phyloP scores from a whole-genome alignment of 2,113 vertebrate species.

The Fregata magnificens region DNA sequence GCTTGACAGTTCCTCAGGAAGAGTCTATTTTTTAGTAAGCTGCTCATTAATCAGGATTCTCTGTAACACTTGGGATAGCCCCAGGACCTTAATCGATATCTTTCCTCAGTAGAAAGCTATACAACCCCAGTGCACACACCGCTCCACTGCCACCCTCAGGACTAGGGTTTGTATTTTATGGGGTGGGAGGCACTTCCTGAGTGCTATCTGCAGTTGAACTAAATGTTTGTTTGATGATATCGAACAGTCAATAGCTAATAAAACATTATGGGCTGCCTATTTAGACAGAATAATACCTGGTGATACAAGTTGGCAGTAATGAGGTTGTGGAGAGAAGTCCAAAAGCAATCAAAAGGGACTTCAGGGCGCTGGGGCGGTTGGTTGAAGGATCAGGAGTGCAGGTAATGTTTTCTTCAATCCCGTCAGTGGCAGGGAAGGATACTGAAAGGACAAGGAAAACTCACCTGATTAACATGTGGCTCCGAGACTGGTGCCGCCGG shows the following conservation, averaged over 20 bases:
- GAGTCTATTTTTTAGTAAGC: background rate
- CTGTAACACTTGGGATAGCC: background rate
- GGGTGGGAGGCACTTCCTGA: background rate
- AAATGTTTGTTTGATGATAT: background rate
- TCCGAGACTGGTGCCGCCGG: too few relatives aligned
- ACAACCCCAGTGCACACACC: background rate
- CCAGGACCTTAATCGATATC: background rate
- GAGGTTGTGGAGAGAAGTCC: too few relatives aligned
- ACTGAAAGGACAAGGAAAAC: too few relatives aligned
- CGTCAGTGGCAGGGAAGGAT: too few relatives aligned
- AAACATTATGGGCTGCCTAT: background rate
- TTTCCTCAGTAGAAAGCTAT: background rate
- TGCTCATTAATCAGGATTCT: slow-evolving; percentile 34
- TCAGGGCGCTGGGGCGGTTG: too few relatives aligned
- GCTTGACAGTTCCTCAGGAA: slow-evolving; percentile 23
- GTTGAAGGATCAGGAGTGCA: too few relatives aligned
- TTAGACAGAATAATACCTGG: background rate
- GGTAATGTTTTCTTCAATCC: too few relatives aligned
- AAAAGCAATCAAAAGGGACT: too few relatives aligned
- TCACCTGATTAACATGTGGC: too few relatives aligned
- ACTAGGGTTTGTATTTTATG: background rate
- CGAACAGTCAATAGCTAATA: background rate
- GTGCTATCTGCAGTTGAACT: background rate
- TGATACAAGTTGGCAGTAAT: too few relatives aligned
- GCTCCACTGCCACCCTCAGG: background rate